Base-by-base conservation (phyloP, 2,888 invertebrate genomes). In the Erynnis tages region DNA sequence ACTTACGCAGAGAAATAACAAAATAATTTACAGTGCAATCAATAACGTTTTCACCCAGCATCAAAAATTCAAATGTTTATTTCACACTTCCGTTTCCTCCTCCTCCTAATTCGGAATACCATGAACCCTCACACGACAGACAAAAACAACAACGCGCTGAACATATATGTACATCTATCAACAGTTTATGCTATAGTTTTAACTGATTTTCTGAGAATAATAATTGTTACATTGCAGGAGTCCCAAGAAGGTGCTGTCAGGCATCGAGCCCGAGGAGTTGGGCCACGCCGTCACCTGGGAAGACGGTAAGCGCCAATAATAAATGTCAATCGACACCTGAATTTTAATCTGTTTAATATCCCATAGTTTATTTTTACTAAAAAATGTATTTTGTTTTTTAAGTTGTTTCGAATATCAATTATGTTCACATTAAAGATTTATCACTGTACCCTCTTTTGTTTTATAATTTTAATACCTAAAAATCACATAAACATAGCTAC, bases 211-310 rank as follows among this genome's bases (percentile, higher is more conserved):
- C 1, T 23, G 3, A 30, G 3, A 2, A 11, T 23, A 3, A 5
- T 21, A 11, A 23, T 5, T 6, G 11, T 8, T 6, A 34, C 10
- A 17, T 46, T 69, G 0, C 68, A 89, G 88, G 58, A 86, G 84
- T 61, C 88, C 85, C 3, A 87, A 87, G 58, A 85, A 81, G 60
- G 77, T 79, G 1, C 57, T 80, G 7, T 77, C 85, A 0, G 83
- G 73, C 1, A 53, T 80, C 11, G 75, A 74, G 29, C 62, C 62
- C 0, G 58, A 72, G 1, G 79, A 77, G 8, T 56, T 72, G 8
- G 82, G 81, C 56, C 69, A 60, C 46, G 78, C 69, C 1, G 86
- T 85, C n/a, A 63, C 79, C 8, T 91, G 90, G 90, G 88, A 88
- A 54, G 82, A 87, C 55, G 90, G 90, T 90, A 73, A 83, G 86